phyloP scores from a whole-genome alignment of 2,888 invertebrate genomes.

The Pyrrhia umbra region DNA sequence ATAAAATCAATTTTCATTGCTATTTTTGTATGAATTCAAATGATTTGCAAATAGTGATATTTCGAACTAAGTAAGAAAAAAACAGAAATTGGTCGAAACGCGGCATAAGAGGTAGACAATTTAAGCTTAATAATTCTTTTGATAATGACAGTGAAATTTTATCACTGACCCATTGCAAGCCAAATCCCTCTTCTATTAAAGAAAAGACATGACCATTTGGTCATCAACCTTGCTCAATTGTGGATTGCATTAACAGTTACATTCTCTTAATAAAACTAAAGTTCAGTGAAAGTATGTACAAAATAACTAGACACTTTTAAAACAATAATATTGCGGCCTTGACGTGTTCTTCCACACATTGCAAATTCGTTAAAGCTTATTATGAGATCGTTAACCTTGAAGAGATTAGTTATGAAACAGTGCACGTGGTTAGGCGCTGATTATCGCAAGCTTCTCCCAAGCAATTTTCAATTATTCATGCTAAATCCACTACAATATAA shows the following conservation, averaged over 20 bases:
- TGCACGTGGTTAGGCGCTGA: conserved; percentile 20
- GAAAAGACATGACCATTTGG: too few species aligned
- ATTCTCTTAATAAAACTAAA: conserved; percentile 6
- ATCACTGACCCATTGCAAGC: too few species aligned
- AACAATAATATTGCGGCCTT: background rate
- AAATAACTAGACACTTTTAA: background rate
- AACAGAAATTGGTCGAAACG: too few species aligned
- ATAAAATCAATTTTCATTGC: too few species aligned
- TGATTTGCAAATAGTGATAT: too few species aligned
- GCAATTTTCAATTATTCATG: conserved; percentile 29
- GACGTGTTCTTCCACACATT: background rate
- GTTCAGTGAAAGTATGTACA: background rate
- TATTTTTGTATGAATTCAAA: too few species aligned
- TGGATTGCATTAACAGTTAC: too few species aligned
- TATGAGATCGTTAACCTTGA: conserved; percentile 34
- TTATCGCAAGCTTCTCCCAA: conserved; percentile 32
- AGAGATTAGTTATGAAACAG: conserved; percentile 24
- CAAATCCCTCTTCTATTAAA: too few species aligned
- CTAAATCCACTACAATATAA: background rate
- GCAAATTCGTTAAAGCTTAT: background rate
- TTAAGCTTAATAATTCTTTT: too few species aligned
- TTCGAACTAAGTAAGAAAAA: too few species aligned
- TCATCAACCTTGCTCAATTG: background rate
- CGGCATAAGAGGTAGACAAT: too few species aligned
- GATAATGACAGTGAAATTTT: too few species aligned